A percentile compares a stretch with the other conserved stretches of the same genome.
These are phyloP conservation scores for Andrena cerasifolii DNA, from an alignment of 1,140 invertebrate species.

Conservation along the genomic window DNA sequence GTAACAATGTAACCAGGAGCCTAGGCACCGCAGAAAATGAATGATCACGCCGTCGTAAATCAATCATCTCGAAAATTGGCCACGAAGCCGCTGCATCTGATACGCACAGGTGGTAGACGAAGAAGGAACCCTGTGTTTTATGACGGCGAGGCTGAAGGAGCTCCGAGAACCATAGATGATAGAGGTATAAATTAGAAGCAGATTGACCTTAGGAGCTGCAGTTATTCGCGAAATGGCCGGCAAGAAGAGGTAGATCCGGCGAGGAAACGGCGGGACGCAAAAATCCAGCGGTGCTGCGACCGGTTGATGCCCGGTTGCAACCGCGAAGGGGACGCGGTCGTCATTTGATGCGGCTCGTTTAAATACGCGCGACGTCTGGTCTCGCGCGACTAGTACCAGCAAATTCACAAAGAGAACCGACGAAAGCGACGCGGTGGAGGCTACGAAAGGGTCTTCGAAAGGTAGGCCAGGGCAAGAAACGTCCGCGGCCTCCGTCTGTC, in stretches of 20 bases:
- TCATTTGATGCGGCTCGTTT: conserved; percentile 33
- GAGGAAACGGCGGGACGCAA: not conserved
- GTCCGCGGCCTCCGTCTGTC: conserved; percentile 32
- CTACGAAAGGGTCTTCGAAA: not conserved
- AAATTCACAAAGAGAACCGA: conserved; percentile 43
- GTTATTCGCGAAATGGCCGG: not conserved
- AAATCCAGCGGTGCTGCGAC: no score
- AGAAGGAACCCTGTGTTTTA: conserved; percentile 15
- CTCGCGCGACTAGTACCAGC: not conserved
- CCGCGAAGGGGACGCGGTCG: not conserved
- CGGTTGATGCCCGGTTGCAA: not conserved
- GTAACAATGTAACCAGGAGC: conserved; percentile 60
- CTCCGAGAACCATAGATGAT: not conserved
- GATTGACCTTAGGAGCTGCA: not conserved
- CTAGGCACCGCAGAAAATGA: conserved; percentile 66
- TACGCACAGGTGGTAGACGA: conserved; percentile 41
- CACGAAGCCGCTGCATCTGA: conserved; percentile 41
- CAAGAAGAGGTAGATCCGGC: not conserved
- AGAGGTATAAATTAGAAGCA: conserved; percentile 25
- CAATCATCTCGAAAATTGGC: conserved; percentile 75
- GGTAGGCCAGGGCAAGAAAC: conserved; percentile 38
- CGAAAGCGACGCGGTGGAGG: conserved; percentile 10
- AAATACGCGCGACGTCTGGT: conserved; percentile 34
- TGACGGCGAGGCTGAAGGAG: not conserved
- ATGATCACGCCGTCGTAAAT: conserved; percentile 77